phyloP scores from a whole-genome alignment of 2,113 vertebrate genomes.

The Himantopus leucocephalus region DNA sequence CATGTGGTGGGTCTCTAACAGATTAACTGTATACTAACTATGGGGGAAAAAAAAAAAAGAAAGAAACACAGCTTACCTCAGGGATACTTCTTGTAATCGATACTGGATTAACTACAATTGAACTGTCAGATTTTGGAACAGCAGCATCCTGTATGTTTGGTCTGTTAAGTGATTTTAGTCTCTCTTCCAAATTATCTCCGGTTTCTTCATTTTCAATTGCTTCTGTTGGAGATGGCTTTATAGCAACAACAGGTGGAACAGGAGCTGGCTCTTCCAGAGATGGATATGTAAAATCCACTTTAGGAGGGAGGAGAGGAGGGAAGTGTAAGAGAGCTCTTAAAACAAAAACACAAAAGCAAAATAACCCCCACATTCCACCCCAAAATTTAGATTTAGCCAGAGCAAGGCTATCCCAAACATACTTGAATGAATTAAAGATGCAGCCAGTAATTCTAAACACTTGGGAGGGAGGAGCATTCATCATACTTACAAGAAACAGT shows the following conservation, averaged over 20 bases:
- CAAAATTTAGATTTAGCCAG: not conserved
- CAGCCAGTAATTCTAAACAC: not conserved
- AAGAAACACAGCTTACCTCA: conserved; percentile 76
- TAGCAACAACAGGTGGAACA: conserved; percentile 58
- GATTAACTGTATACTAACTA: not conserved
- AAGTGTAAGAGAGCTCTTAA: not conserved
- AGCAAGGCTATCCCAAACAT: not conserved
- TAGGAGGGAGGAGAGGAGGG: not conserved
- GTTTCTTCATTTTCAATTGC: conserved; percentile 65
- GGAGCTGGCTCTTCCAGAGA: conserved; percentile 87
- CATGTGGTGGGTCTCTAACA: not conserved
- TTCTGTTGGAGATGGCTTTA: conserved; percentile 63
- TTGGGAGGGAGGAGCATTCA: not conserved
- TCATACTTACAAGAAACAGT: conserved; percentile 87
- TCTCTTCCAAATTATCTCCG: conserved; percentile 64
- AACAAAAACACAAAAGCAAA: not conserved
- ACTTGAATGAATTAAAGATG: not conserved
- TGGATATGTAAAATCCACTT: conserved; percentile 96
- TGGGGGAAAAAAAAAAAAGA: not conserved
- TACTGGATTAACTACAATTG: conserved; percentile 63
- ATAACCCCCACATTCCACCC: not conserved
- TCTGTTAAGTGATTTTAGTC: conserved; percentile 46
- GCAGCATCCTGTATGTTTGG: conserved; percentile 33
- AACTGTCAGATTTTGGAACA: conserved; percentile 57
- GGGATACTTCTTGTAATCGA: conserved; percentile 78